These are phyloP conservation scores for Nothura maculosa DNA, from an alignment of 2,797 vertebrate genomes.

Conservation along the genomic window DNA sequence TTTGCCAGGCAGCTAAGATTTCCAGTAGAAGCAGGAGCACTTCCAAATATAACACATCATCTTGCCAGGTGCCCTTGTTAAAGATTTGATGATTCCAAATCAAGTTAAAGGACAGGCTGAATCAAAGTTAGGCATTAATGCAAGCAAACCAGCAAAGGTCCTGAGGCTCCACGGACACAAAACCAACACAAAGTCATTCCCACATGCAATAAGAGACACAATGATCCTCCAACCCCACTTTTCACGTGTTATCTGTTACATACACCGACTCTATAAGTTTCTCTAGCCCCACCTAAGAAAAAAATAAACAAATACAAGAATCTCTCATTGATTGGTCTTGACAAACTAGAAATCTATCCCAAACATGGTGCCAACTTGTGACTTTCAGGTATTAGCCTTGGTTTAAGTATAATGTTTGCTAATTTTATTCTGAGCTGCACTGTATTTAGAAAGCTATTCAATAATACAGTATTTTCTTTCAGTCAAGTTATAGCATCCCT, in stretches of 20 bases:
- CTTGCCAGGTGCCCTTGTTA: not conserved
- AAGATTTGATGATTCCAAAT: not conserved
- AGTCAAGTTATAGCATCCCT: not conserved
- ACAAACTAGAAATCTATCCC: not conserved
- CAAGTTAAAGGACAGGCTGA: not conserved
- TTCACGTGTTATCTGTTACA: not conserved
- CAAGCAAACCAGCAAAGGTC: not conserved
- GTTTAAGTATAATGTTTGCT: not conserved
- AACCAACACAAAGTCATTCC: not conserved
- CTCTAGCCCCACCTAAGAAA: not conserved
- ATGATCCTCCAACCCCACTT: not conserved
- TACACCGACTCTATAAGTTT: not conserved
- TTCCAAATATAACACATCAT: not conserved
- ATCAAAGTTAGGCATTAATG: not conserved
- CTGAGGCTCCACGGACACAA: not conserved
- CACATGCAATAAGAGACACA: not conserved
- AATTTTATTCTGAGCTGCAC: not conserved
- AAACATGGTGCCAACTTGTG: not conserved
- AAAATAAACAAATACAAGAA: not conserved
- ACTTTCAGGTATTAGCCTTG: not conserved
- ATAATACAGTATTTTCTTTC: constrained; percentile 48
- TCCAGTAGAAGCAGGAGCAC: not conserved
- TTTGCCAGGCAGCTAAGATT: not conserved
- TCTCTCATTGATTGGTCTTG: not conserved
- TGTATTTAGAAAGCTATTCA: constrained; percentile 49